A percentile compares a stretch with the other conserved stretches of the same genome.
phyloP scores from a whole-genome alignment of 2,113 vertebrate genomes.

The Oryzias javanicus region DNA sequence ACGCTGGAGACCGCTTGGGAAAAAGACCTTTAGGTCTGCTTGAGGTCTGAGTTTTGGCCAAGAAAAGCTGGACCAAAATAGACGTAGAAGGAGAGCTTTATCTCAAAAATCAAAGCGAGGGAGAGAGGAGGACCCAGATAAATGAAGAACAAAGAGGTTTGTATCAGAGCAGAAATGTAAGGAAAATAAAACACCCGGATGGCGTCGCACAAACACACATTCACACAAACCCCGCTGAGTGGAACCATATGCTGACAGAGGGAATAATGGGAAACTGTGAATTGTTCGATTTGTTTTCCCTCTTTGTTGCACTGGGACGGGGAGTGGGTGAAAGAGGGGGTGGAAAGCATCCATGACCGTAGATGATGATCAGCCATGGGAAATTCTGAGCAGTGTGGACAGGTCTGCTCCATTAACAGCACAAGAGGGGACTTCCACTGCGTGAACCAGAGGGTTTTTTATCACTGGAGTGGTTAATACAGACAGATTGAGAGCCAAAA shows the following conservation, averaged over 20 bases:
- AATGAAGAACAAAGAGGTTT: slow-evolving; percentile 83
- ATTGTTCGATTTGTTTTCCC: slow-evolving; percentile 77
- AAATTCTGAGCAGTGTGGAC: slow-evolving; percentile 53
- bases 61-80: slow-evolving; percentile 96
- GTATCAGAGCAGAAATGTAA: slow-evolving; percentile 84
- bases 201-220: slow-evolving; percentile 45
- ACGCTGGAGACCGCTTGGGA: slow-evolving; percentile 91
- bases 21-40: slow-evolving; percentile 91
- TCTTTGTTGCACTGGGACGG: slow-evolving; percentile 47
- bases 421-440: slow-evolving; percentile 40
- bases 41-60: slow-evolving; percentile 86
- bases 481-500: background rate
- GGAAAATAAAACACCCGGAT: slow-evolving; percentile 84
- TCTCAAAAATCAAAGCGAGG: slow-evolving; percentile 82
- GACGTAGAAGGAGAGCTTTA: slow-evolving; percentile 72
- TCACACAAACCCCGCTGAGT: slow-evolving; percentile 73
- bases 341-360: slow-evolving; percentile 56
- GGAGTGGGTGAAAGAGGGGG: slow-evolving; percentile 42
- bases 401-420: slow-evolving; percentile 58
- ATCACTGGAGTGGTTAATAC: slow-evolving; percentile 13
- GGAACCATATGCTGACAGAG: slow-evolving; percentile 86
- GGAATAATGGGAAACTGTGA: slow-evolving; percentile 80
- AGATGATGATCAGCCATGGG: slow-evolving; percentile 71
- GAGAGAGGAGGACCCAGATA: slow-evolving; percentile 51
- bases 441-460: slow-evolving; percentile 30